These are phyloP conservation scores for Pristionchus japonicus DNA, from an alignment of 2,888 invertebrate species.

Conservation along the genomic window DNA sequence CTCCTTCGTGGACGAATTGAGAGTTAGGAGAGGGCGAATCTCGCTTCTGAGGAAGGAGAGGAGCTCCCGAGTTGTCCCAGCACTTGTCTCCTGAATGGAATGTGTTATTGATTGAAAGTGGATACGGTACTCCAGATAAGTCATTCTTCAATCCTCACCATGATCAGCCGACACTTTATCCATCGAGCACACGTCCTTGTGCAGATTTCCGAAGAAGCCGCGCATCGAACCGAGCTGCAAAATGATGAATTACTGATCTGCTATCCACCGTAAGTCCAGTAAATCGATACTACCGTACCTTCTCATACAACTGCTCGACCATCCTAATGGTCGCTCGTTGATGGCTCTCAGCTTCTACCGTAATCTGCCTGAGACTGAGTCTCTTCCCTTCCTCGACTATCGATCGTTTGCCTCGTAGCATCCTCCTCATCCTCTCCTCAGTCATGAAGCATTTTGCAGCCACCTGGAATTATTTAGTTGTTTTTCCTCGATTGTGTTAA, in stretches of 20 bases:
- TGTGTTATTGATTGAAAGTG: neutral
- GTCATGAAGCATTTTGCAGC: conserved; percentile 37
- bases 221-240: conserved; percentile 42
- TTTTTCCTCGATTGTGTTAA: neutral
- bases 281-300: conserved; percentile 8
- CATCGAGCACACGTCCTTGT: conserved; percentile 8
- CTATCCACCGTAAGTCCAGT: neutral
- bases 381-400: neutral
- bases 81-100: conserved; percentile 42
- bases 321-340: conserved; percentile 8
- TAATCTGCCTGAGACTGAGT: conserved; percentile 31
- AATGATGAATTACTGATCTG: neutral
- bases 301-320: conserved; percentile 26
- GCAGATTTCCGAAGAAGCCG: conserved; percentile 33
- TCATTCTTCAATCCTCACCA: neutral
- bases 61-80: conserved; percentile 1
- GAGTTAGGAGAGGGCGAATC: neutral
- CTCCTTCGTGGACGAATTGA: conserved; percentile 18
- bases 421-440: conserved; percentile 19
- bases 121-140: too few relatives aligned
- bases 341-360: conserved; percentile 38
- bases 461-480: conserved; percentile 12
- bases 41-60: neutral
- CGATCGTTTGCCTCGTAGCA: conserved; percentile 6
- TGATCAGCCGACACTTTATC: conserved; percentile 20